phyloP scores from a whole-genome alignment of 2,888 invertebrate genomes.

The Harpagoxenus sublaevis region DNA sequence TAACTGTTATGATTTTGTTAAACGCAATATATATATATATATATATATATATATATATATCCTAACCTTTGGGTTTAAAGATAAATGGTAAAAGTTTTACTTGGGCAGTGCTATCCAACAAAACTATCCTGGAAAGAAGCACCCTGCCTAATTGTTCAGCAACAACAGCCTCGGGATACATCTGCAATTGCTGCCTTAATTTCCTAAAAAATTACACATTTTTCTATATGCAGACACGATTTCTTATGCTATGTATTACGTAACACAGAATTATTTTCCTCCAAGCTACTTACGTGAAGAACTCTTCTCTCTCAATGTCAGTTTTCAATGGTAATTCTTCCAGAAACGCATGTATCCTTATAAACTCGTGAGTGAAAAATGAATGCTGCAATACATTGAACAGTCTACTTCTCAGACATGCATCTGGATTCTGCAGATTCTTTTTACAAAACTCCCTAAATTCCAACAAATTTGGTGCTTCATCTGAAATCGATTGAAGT shows the following conservation, averaged over 20 bases:
- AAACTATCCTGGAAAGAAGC: constrained; percentile 93
- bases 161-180: constrained; percentile 93
- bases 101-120: constrained; percentile 94
- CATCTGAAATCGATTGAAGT: constrained; percentile 87
- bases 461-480: constrained; percentile 90
- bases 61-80: constrained; percentile 90
- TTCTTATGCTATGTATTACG: neutral
- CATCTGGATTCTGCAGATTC: constrained; percentile 90
- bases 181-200: constrained; percentile 90
- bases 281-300: constrained; percentile 89
- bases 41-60: constrained; percentile 42
- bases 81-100: constrained; percentile 91
- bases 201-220: constrained; percentile 83
- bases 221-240: neutral
- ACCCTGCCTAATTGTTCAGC: constrained; percentile 93
- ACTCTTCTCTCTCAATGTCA: constrained; percentile 91
- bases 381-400: constrained; percentile 90
- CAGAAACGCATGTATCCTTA: constrained; percentile 93
- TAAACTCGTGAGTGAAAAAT: constrained; percentile 95
- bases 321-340: constrained; percentile 93
- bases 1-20: neutral
- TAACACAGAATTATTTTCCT: neutral
- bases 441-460: constrained; percentile 91
- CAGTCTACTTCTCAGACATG: constrained; percentile 90
- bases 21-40: constrained; percentile 15